phyloP scores from a whole-genome alignment of 1,140 invertebrate species.

The Aphidius ervi region DNA sequence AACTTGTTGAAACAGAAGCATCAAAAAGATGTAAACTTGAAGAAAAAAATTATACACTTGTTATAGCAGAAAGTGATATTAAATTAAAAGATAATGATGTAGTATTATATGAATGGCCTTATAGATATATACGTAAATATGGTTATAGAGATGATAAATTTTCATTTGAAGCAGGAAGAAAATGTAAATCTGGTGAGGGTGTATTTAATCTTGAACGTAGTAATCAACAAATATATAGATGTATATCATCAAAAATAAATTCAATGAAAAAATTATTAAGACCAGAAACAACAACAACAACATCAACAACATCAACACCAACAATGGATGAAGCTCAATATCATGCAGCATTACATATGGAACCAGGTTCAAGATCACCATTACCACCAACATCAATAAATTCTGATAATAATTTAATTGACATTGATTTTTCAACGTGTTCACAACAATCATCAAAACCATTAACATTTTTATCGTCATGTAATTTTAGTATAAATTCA shows the following conservation, averaged over 20 bases:
- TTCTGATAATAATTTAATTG: conserved; percentile 49
- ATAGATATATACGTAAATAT: conserved; percentile 78
- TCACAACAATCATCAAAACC: conserved; percentile 45
- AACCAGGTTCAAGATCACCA: conserved; percentile 71
- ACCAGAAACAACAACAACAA: conserved; percentile 48
- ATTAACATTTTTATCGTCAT: conserved; percentile 27
- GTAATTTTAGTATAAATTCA: conserved; percentile 19
- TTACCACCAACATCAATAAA: conserved; percentile 63
- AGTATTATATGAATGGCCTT: conserved; percentile 79
- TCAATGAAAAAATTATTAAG: conserved; percentile 76
- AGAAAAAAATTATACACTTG: conserved; percentile 65
- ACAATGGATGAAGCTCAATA: conserved; percentile 69
- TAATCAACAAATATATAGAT: conserved; percentile 76
- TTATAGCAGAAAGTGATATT: conserved; percentile 69
- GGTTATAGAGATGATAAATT: conserved; percentile 78
- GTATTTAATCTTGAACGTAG: conserved; percentile 74
- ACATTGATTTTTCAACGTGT: conserved; percentile 46
- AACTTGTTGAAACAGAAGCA: conserved; percentile 72
- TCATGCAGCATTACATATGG: conserved; percentile 67
- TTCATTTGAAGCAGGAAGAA: conserved; percentile 85
- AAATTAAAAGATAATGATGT: conserved; percentile 65
- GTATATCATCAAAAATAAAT: conserved; percentile 75
- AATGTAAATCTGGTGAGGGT: conserved; percentile 82
- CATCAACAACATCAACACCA: conserved; percentile 40
- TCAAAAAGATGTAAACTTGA: conserved; percentile 70